Conservation (phyloP, 1,140 invertebrate genomes). For the Euura lappo region DNA sequence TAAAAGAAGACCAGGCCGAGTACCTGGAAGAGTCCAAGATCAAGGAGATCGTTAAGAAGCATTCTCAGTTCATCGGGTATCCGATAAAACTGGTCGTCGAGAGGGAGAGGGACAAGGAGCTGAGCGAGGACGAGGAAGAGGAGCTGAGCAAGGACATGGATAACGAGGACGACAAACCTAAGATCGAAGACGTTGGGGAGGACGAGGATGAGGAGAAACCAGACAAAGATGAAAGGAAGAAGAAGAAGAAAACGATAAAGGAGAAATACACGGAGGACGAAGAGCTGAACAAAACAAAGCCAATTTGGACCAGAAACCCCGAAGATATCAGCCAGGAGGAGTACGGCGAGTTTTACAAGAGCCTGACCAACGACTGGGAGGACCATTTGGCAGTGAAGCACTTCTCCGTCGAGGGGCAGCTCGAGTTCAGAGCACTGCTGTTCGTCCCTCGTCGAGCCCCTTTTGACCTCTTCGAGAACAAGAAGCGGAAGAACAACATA, state of each 20-base stretch:
- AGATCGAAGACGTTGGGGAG: slow-evolving; percentile 67
- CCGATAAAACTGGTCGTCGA: slow-evolving; percentile 75
- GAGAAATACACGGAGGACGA: slow-evolving; percentile 82
- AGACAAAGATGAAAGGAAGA: slow-evolving; percentile 67
- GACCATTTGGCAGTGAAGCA: slow-evolving; percentile 82
- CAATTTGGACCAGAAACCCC: slow-evolving; percentile 80
- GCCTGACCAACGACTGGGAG: slow-evolving; percentile 81
- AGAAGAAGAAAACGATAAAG: slow-evolving; percentile 69
- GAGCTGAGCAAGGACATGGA: slow-evolving; percentile 64
- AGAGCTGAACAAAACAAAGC: slow-evolving; percentile 82
- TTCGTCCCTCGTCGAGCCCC: slow-evolving; percentile 77
- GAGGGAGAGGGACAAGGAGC: slow-evolving; percentile 74
- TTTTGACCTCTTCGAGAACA: slow-evolving; percentile 81
- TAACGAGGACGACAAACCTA: slow-evolving; percentile 66
- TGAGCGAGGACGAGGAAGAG: slow-evolving; percentile 76
- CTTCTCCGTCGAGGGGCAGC: slow-evolving; percentile 79
- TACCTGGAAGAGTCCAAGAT: slow-evolving; percentile 74
- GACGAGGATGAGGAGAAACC: slow-evolving; percentile 61
- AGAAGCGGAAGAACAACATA: slow-evolving; percentile 80
- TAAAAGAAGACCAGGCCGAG: slow-evolving; percentile 90
- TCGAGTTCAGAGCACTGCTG: slow-evolving; percentile 77
- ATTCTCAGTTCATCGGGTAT: slow-evolving; percentile 82
- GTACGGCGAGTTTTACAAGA: slow-evolving; percentile 83
- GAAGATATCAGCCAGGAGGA: slow-evolving; percentile 80
- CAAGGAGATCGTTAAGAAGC: slow-evolving; percentile 82